phyloP scores from a whole-genome alignment of 2,888 invertebrate species.

The Ectemnius lituratus region DNA sequence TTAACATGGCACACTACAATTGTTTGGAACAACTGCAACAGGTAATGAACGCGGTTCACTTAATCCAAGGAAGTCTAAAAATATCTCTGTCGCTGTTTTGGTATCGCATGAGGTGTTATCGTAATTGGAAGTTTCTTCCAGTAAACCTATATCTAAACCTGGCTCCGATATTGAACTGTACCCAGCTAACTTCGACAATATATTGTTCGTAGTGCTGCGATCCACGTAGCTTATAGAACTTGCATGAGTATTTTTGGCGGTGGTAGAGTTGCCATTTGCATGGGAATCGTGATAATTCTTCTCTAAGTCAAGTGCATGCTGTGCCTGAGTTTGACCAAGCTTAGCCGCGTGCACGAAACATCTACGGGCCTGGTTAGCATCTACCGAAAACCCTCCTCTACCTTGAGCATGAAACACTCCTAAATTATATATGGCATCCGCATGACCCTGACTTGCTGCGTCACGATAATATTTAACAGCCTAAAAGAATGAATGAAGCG shows the following conservation, averaged over 20 bases:
- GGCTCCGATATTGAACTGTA: constrained; percentile 27
- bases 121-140: constrained; percentile 22
- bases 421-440: constrained; percentile 84
- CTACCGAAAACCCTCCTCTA: constrained; percentile 80
- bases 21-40: constrained; percentile 38
- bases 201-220: constrained; percentile 21
- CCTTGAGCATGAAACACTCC: constrained; percentile 85
- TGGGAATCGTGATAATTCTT: constrained; percentile 31
- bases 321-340: constrained; percentile 81
- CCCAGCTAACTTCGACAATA: constrained; percentile 44
- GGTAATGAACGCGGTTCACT: constrained; percentile 52
- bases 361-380: constrained; percentile 79
- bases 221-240: constrained; percentile 20
- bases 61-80: constrained; percentile 64
- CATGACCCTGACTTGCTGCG: constrained; percentile 83
- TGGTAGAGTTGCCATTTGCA: constrained; percentile 17
- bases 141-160: constrained; percentile 20
- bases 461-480: constrained; percentile 83
- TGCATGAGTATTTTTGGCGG: constrained; percentile 5
- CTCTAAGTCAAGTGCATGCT: constrained; percentile 78
- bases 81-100: constrained; percentile 58
- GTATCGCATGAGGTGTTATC: constrained; percentile 19
- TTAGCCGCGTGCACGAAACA: constrained; percentile 81
- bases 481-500: constrained; percentile 73
- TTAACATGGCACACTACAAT: constrained; percentile 54